A percentile compares a stretch with the other conserved stretches of the same genome.
phyloP scores from a whole-genome alignment of 2,113 vertebrate species.

The Serinus canaria region DNA sequence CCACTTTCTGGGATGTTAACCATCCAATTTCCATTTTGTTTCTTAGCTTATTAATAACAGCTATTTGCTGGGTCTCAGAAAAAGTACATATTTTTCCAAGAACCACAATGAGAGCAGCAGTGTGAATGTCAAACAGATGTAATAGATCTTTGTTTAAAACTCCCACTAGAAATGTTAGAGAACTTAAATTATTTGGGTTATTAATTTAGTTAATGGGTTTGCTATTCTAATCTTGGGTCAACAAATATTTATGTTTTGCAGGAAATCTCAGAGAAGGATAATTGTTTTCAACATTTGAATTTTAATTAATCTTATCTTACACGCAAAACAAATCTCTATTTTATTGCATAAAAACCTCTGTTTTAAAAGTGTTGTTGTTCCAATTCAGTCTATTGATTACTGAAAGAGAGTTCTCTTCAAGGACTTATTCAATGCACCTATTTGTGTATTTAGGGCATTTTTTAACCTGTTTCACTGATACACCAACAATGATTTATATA shows the following conservation, averaged over 20 bases:
- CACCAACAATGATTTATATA: background rate
- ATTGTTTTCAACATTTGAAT: background rate
- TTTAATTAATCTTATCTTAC: background rate
- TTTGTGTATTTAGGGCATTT: background rate
- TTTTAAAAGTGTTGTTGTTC: background rate
- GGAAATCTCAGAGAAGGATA: background rate
- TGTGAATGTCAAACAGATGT: background rate
- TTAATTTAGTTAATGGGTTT: slow-evolving; percentile 17
- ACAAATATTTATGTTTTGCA: slow-evolving; percentile 23
- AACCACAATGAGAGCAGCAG: background rate
- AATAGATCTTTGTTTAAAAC: slow-evolving; percentile 37
- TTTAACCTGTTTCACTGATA: background rate
- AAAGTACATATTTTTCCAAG: background rate
- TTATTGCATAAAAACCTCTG: background rate
- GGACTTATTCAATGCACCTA: background rate
- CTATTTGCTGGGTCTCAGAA: background rate
- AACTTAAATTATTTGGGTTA: slow-evolving; percentile 25
- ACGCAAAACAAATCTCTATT: background rate
- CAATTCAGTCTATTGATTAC: background rate
- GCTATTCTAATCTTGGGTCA: background rate
- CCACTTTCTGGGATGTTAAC: background rate
- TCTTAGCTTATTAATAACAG: background rate
- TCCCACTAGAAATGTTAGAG: background rate
- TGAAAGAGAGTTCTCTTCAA: background rate
- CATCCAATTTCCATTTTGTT: background rate